Evolutionary conservation across 2,113 vertebrate species (phyloP).

Genomic region (Garra rufa): DNA sequence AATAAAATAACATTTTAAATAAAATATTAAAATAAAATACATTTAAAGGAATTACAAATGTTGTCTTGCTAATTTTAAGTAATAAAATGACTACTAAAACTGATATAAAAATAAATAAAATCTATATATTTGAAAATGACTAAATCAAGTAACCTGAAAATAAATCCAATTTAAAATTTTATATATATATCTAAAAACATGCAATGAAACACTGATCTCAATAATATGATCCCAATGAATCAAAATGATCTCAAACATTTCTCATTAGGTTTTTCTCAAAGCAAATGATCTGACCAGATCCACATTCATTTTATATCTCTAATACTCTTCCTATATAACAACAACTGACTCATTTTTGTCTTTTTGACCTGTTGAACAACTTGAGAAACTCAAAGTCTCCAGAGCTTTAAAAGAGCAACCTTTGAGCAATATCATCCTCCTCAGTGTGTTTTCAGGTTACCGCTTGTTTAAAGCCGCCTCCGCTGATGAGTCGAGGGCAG

Average conservation of each 20-base stretch:
- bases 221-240: too few relatives aligned
- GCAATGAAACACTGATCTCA: too few relatives aligned
- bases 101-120: neutral
- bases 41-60: too few relatives aligned
- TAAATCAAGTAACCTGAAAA: too few relatives aligned
- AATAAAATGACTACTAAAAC: neutral
- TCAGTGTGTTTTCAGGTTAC: neutral
- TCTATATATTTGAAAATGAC: too few relatives aligned
- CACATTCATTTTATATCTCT: neutral
- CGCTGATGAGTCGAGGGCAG: neutral
- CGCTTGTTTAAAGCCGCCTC: slow-evolving; percentile 21
- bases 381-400: neutral
- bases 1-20: too few relatives aligned
- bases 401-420: neutral
- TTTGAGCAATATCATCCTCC: neutral
- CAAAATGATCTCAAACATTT: too few relatives aligned
- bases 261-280: neutral
- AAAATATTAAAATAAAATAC: too few relatives aligned
- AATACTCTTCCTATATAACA: neutral
- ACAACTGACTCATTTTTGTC: neutral
- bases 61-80: neutral
- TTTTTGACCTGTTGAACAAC: neutral
- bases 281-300: neutral
- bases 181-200: too few relatives aligned
- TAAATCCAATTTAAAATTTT: too few relatives aligned